These are phyloP conservation scores for Drosophila robusta DNA, from an alignment of 2,888 invertebrate genomes.

Conservation along the genomic window DNA sequence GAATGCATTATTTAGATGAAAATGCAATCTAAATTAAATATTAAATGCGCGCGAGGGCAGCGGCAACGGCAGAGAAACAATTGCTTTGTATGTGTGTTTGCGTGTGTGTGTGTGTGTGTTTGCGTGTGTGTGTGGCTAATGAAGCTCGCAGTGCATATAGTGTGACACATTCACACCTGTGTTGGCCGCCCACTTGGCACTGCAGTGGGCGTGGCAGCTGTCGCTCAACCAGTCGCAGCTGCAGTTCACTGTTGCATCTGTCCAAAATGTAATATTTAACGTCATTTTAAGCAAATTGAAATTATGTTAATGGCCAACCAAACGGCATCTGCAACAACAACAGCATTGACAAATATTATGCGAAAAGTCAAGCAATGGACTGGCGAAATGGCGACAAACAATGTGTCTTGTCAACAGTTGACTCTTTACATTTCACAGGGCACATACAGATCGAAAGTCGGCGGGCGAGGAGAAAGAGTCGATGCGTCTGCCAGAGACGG, in stretches of 20 bases:
- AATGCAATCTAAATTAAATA: constrained; percentile 70
- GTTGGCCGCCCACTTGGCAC: constrained; percentile 44
- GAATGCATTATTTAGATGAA: constrained; percentile 52
- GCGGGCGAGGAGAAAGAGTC: constrained; percentile 4
- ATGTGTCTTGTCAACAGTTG: constrained; percentile 39
- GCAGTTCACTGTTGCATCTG: constrained; percentile 36
- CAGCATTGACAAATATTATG: constrained; percentile 49
- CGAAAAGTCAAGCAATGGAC: constrained; percentile 44
- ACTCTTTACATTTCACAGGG: constrained; percentile 9
- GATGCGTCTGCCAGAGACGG: not conserved
- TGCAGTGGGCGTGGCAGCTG: constrained; percentile 27
- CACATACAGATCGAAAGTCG: not conserved
- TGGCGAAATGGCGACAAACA: constrained; percentile 56
- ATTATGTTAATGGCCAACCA: constrained; percentile 74
- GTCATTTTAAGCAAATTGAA: constrained; percentile 79
- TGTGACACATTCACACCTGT: constrained; percentile 72
- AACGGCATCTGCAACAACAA: constrained; percentile 21
- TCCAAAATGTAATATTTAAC: constrained; percentile 76
- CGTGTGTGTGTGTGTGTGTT: constrained; percentile 9
- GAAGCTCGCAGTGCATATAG: constrained; percentile 57
- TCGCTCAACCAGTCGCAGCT: constrained; percentile 46
- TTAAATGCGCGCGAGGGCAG: constrained; percentile 35
- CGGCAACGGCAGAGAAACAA: not conserved
- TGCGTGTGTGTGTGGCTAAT: constrained; percentile 43
- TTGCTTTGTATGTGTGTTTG: not conserved